Evolutionary conservation across 2,888 invertebrate species (phyloP), one percentile per base, ranked within the genome.

Genomic region (Nesidiocoris tenuis): DNA sequence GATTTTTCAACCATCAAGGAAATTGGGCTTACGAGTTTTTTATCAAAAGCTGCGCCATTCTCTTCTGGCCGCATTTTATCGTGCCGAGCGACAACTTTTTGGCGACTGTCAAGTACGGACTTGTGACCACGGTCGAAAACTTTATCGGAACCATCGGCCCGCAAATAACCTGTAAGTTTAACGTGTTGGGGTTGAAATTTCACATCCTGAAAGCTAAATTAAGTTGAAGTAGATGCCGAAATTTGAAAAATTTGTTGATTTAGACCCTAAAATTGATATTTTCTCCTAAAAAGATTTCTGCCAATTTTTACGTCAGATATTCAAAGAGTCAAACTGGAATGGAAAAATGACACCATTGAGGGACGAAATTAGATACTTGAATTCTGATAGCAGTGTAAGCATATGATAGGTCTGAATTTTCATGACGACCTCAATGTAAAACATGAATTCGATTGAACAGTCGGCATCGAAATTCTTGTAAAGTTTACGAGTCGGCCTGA

Each of bases 391-490:
- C n/a, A n/a, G n/a, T n/a, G n/a, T n/a, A n/a, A n/a, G n/a, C n/a
- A n/a, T n/a, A n/a, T n/a, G n/a, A n/a, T n/a, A n/a, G n/a, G n/a
- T n/a, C n/a, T n/a, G n/a, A n/a, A n/a, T n/a, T n/a, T n/a, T n/a
- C n/a, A n/a, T n/a, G n/a, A n/a, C n/a, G n/a, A 72, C 72, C 72
- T 72, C 72, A 1, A 72, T 72, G 54, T 54, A 61, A 63, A 72
- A 72, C 21, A 63, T 54, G 21, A 61, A 72, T 56, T 72, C 72
- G 17, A 72, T 72, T 7, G 39, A 39, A 55, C 72, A 61, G 24
- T 72, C 72, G 21, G 72, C 61, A 17, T 72, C 21, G 9, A 54
- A 7, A n/a, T 72, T 72, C 18, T 61, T 18, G 72, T 21, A 72
- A 18, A 72, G 21, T 39, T 63, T 72, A n/a, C 39, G 72, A 61